phyloP scores from a whole-genome alignment of 1,140 invertebrate genomes.

The Drosophila takahashii region DNA sequence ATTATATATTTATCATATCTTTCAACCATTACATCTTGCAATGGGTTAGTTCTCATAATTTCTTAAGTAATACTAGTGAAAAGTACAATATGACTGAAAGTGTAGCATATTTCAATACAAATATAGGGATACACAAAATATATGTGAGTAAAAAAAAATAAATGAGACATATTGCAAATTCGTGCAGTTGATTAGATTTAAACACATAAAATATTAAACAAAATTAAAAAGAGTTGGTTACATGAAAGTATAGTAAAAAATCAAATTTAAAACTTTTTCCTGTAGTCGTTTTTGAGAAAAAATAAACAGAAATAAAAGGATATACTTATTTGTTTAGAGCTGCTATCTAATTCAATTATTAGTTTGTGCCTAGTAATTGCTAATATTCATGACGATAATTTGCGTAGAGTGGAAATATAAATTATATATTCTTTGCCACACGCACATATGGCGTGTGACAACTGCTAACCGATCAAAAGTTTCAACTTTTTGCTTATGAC shows the following conservation, averaged over 20 bases:
- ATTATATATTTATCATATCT: slow-evolving; percentile 53
- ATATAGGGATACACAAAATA: slow-evolving; percentile 30
- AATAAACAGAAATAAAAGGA: slow-evolving; percentile 33
- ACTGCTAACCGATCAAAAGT: slow-evolving; percentile 14
- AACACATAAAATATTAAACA: slow-evolving; percentile 35
- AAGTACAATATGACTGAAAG: slow-evolving; percentile 69
- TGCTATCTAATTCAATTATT: slow-evolving; percentile 75
- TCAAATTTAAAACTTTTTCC: slow-evolving; percentile 27
- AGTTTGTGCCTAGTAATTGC: slow-evolving; percentile 80
- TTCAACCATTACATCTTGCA: slow-evolving; percentile 37
- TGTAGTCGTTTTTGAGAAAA: slow-evolving; percentile 42
- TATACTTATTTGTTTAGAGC: slow-evolving; percentile 41
- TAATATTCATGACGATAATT: slow-evolving; percentile 72
- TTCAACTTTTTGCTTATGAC: slow-evolving; percentile 58
- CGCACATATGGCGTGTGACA: slow-evolving; percentile 20
- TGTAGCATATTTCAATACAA: slow-evolving; percentile 37
- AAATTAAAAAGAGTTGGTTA: slow-evolving; percentile 37
- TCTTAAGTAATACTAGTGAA: slow-evolving; percentile 70
- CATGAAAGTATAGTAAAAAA: slow-evolving; percentile 3
- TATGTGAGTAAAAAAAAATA: slow-evolving; percentile 30
- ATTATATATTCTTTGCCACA: slow-evolving; percentile 38
- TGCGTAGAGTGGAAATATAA: slow-evolving; percentile 64
- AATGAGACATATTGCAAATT: slow-evolving; percentile 57
- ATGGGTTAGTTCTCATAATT: slow-evolving; percentile 46
- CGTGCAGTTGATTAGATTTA: slow-evolving; percentile 32